Percentiles rank a stretch among this genome's conserved stretches.
Evolutionary conservation across 2,888 invertebrate genomes (phyloP).

Genomic region (Drosophila mulleri): DNA sequence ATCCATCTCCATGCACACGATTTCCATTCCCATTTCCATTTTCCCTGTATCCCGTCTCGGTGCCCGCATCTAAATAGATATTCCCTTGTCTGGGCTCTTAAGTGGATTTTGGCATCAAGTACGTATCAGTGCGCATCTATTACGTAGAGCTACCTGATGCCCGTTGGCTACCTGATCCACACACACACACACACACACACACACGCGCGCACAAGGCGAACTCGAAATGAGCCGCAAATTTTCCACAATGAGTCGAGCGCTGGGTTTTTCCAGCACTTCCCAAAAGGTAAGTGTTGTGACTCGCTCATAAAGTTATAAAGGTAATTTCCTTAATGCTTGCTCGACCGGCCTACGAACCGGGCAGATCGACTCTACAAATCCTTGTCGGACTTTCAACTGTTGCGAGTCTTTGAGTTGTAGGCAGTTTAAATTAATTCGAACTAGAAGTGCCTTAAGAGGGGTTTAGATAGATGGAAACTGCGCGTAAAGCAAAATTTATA

Average conservation of each 20-base stretch:
- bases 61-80: slow-evolving; percentile 1
- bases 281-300: slow-evolving; percentile 42
- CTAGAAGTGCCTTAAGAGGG: not conserved
- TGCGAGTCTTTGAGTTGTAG: slow-evolving; percentile 5
- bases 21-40: slow-evolving; percentile 4
- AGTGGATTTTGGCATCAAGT: slow-evolving; percentile 57
- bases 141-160: slow-evolving; percentile 40
- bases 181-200: slow-evolving; percentile 2
- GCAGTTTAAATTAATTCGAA: not conserved
- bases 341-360: slow-evolving; percentile 14
- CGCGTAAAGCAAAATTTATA: not conserved
- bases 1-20: slow-evolving; percentile 3
- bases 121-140: slow-evolving; percentile 17
- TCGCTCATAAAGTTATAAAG: slow-evolving; percentile 36
- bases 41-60: no score
- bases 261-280: slow-evolving; percentile 61
- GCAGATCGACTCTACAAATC: slow-evolving; percentile 21
- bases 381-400: not conserved
- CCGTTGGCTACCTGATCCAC: slow-evolving; percentile 43
- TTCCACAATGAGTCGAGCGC: slow-evolving; percentile 69
- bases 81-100: slow-evolving; percentile 19
- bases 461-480: not conserved
- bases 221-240: slow-evolving; percentile 72
- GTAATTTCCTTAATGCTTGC: slow-evolving; percentile 44
- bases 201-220: no score